Evolutionary conservation across 2,888 invertebrate genomes (phyloP).

Genomic region (Ophion ventricosus): DNA sequence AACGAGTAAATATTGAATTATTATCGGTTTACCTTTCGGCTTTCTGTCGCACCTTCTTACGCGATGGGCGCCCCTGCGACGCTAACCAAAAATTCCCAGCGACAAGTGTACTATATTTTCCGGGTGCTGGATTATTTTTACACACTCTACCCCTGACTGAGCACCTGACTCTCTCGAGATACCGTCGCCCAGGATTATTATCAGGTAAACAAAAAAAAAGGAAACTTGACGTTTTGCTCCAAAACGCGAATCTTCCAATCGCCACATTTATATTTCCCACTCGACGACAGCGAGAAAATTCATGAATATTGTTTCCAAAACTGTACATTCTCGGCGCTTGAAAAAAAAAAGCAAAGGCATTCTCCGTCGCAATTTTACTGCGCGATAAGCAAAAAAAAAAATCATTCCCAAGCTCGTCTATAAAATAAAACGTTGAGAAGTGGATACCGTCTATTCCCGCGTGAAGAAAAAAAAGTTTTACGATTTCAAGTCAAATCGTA

Average conservation of each 20-base stretch:
- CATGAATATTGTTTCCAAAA: not conserved
- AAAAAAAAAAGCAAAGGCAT: not conserved
- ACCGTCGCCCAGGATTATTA: not conserved
- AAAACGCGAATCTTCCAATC: no score
- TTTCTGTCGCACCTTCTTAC: conserved; percentile 58
- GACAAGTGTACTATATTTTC: not conserved
- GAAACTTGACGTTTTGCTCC: not conserved
- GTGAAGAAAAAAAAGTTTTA: conserved; percentile 26
- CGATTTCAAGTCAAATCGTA: conserved; percentile 37
- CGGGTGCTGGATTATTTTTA: not conserved
- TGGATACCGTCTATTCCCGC: conserved; percentile 1
- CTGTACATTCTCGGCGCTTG: not conserved
- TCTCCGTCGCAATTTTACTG: not conserved
- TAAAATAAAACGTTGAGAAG: conserved; percentile 4
- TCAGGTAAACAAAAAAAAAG: not conserved
- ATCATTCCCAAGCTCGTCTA: conserved; percentile 3
- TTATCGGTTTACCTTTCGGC: conserved; percentile 67
- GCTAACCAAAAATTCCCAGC: not conserved
- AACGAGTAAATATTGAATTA: conserved; percentile 73
- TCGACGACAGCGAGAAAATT: not conserved
- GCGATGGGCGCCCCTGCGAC: not conserved
- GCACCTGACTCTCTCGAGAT: not conserved
- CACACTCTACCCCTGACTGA: not conserved
- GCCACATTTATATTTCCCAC: no score
- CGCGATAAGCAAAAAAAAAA: conserved; percentile 9